Evolutionary conservation across 2,888 invertebrate genomes (phyloP).

Genomic region (Lampropteryx suffumata): DNA sequence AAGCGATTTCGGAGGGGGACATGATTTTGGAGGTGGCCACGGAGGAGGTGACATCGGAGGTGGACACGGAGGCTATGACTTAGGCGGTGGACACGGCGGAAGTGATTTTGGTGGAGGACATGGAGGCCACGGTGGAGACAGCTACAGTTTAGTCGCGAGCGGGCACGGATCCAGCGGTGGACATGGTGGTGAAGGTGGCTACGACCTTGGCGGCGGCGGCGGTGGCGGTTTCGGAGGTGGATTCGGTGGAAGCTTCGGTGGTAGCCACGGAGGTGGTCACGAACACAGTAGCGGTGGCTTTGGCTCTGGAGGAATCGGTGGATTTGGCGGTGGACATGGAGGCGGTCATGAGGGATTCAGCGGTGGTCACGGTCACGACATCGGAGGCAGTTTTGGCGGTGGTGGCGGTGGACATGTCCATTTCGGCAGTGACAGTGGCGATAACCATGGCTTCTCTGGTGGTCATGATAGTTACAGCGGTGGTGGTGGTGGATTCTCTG

Average conservation of each 20-base stretch:
- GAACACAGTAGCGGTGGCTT: constrained; percentile 41
- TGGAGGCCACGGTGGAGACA: constrained; percentile 50
- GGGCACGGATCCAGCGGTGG: constrained; percentile 55
- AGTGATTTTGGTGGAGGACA: constrained; percentile 42
- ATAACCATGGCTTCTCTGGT: constrained; percentile 41
- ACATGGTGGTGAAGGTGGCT: constrained; percentile 34
- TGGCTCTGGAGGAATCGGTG: constrained; percentile 33
- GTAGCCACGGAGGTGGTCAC: constrained; percentile 39
- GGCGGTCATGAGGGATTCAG: constrained; percentile 63
- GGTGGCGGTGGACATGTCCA: constrained; percentile 46
- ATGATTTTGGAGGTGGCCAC: constrained; percentile 51
- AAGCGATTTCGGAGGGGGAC: constrained; percentile 39
- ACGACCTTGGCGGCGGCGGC: constrained; percentile 47
- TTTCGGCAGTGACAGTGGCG: constrained; percentile 36
- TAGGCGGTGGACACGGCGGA: constrained; percentile 48
- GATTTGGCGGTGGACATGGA: constrained; percentile 53
- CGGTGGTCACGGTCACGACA: constrained; percentile 38
- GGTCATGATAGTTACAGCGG: constrained; percentile 43
- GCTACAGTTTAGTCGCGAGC: constrained; percentile 46
- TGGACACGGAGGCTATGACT: constrained; percentile 40
- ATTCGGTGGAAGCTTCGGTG: constrained; percentile 37
- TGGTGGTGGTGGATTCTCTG: constrained; percentile 25
- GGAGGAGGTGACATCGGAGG: constrained; percentile 42
- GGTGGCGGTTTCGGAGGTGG: constrained; percentile 41
- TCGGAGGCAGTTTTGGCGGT: constrained; percentile 39